These are phyloP conservation scores for Calliopum simillimum DNA, from an alignment of 2,888 invertebrate species.

Conservation along the genomic window DNA sequence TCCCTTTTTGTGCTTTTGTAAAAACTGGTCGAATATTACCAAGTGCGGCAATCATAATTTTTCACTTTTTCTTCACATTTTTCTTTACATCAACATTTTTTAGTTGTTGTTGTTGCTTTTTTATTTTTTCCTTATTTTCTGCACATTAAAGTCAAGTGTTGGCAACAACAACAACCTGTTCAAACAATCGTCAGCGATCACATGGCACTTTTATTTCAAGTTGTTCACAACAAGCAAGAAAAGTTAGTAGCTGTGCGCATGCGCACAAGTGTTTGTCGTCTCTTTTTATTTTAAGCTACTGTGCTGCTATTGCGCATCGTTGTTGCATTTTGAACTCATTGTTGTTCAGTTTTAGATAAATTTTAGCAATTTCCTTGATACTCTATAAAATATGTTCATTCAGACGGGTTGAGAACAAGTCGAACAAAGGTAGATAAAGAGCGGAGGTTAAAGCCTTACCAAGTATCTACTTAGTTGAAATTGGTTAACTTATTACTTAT, in stretches of 20 bases:
- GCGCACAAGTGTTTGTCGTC: slow-evolving; percentile 9
- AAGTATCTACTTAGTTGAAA: too few relatives aligned
- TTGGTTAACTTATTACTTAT: too few relatives aligned
- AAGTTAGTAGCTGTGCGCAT: not conserved
- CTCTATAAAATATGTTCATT: too few relatives aligned
- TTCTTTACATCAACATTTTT: not conserved
- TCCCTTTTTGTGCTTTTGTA: not conserved
- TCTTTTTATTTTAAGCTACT: too few relatives aligned
- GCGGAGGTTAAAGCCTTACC: too few relatives aligned
- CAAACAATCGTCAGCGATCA: not conserved
- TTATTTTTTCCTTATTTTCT: not conserved
- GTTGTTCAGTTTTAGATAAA: too few relatives aligned
- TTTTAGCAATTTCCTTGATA: too few relatives aligned
- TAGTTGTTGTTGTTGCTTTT: too few relatives aligned
- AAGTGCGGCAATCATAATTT: slow-evolving; percentile 17
- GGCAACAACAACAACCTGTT: slow-evolving; percentile 14
- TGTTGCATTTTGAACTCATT: too few relatives aligned
- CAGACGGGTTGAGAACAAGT: too few relatives aligned
- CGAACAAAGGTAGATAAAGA: too few relatives aligned
- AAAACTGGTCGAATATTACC: slow-evolving; percentile 4
- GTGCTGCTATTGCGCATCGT: too few relatives aligned
- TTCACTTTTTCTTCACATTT: slow-evolving; percentile 6
- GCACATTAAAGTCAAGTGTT: not conserved
- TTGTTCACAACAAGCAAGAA: not conserved
- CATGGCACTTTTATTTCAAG: not conserved